Conservation (phyloP, 2,113 vertebrate species). For the Chunga burmeisteri region DNA sequence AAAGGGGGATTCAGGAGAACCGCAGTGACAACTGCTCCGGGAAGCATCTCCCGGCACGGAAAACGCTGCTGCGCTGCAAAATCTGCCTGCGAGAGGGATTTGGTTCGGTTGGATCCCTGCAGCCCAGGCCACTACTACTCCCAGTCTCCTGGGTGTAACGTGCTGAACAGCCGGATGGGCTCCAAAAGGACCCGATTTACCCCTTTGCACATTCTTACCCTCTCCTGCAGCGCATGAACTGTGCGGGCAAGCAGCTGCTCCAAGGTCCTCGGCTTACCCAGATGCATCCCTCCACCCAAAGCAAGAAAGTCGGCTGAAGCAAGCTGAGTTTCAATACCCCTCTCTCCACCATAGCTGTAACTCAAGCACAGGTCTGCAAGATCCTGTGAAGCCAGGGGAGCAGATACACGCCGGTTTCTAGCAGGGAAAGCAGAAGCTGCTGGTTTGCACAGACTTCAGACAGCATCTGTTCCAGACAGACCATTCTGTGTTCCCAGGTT, state of each 20-base stretch:
- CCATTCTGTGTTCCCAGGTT: background rate
- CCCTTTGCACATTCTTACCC: rapidly evolving
- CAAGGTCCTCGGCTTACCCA: rapidly evolving
- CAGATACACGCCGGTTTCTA: background rate
- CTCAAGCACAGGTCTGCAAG: background rate
- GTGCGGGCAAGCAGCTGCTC: background rate
- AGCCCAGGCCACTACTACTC: background rate
- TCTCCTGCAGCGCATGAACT: rapidly evolving
- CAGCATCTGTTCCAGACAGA: background rate
- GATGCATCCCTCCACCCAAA: background rate
- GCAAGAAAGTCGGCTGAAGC: background rate
- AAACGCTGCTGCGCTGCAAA: background rate
- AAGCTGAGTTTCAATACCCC: rapidly evolving
- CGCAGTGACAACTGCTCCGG: background rate
- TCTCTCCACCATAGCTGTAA: background rate
- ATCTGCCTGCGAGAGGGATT: background rate
- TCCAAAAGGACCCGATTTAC: background rate
- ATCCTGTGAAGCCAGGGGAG: background rate
- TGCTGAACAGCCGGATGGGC: background rate
- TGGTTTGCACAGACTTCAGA: background rate
- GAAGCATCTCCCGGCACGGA: background rate
- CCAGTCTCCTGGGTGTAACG: rapidly evolving
- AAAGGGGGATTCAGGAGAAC: background rate
- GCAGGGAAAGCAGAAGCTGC: background rate
- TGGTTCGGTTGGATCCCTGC: background rate